Conservation (phyloP, 2,797 vertebrate genomes). For the Eulemur mongoz region DNA sequence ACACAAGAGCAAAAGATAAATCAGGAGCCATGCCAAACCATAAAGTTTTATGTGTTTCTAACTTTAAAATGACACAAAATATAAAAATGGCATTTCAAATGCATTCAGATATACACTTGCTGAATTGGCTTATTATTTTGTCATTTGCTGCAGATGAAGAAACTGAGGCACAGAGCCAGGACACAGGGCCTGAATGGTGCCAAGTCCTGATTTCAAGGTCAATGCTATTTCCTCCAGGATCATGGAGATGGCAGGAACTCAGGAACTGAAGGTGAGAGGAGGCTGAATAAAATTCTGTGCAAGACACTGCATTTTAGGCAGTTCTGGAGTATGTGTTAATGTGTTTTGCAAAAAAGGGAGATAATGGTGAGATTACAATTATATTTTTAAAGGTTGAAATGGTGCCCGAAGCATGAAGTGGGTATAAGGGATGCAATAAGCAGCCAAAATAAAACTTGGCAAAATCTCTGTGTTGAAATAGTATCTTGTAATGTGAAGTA, state of each 20-base stretch:
- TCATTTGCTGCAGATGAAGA: constrained; percentile 33
- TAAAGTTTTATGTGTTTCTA: constrained; percentile 22
- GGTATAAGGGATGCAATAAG: neutral
- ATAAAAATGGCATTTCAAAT: constrained; percentile 12
- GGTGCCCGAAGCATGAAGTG: neutral
- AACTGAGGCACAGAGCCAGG: constrained; percentile 42
- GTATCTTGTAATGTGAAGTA: constrained; percentile 58
- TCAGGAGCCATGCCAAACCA: neutral
- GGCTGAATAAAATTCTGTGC: neutral
- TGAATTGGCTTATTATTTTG: constrained; percentile 2
- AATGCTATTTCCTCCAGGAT: neutral
- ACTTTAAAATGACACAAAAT: constrained; percentile 44
- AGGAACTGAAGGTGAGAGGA: neutral
- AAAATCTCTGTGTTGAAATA: constrained; percentile 64
- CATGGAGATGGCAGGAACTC: neutral
- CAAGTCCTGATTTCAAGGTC: neutral
- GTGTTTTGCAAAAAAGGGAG: neutral
- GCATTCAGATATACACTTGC: neutral
- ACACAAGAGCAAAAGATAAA: constrained; percentile 35
- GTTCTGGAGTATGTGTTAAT: neutral
- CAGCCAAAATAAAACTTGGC: constrained; percentile 18
- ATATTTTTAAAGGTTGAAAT: constrained; percentile 12
- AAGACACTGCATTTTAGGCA: neutral
- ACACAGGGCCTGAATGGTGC: neutral
- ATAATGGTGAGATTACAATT: neutral